A percentile compares a stretch with the other conserved stretches of the same genome.
These are phyloP conservation scores for Cyanocitta stelleri DNA, from an alignment of 2,113 vertebrate genomes.

Conservation along the genomic window DNA sequence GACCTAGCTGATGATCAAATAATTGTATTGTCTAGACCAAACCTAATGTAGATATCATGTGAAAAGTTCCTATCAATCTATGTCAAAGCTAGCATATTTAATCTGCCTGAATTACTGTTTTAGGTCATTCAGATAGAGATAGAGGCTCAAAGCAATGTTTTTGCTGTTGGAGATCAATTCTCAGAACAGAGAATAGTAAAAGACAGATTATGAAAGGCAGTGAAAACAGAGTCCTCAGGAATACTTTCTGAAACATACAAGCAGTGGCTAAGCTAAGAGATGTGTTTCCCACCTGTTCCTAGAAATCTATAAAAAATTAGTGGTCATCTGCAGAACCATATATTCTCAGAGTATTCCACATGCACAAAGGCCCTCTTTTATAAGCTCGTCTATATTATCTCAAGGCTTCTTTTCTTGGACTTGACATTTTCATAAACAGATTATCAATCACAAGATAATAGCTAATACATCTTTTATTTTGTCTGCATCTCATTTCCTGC, in stretches of 20 bases:
- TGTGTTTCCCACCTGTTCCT: conserved; percentile 16
- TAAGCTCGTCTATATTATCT: neutral
- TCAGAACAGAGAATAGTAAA: neutral
- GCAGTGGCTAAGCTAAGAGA: neutral
- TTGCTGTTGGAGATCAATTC: neutral
- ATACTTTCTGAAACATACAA: neutral
- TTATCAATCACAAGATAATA: conserved; percentile 39
- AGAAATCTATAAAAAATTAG: neutral
- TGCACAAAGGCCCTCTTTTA: neutral
- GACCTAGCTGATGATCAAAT: neutral
- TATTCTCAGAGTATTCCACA: neutral
- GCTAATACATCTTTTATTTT: neutral
- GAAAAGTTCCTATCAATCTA: neutral
- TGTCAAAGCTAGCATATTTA: neutral
- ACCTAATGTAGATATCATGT: neutral
- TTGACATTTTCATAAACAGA: conserved; percentile 32
- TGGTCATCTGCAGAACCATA: neutral
- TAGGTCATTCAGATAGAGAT: neutral
- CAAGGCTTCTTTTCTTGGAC: neutral
- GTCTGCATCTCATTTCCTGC: conserved; percentile 33
- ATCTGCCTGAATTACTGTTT: neutral
- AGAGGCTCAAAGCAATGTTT: neutral
- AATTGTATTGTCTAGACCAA: neutral
- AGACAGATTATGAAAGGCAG: neutral
- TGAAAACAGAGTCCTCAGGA: neutral